Evolutionary conservation across 2,888 invertebrate genomes (phyloP).

Genomic region (Rhyacophila evoluta): DNA sequence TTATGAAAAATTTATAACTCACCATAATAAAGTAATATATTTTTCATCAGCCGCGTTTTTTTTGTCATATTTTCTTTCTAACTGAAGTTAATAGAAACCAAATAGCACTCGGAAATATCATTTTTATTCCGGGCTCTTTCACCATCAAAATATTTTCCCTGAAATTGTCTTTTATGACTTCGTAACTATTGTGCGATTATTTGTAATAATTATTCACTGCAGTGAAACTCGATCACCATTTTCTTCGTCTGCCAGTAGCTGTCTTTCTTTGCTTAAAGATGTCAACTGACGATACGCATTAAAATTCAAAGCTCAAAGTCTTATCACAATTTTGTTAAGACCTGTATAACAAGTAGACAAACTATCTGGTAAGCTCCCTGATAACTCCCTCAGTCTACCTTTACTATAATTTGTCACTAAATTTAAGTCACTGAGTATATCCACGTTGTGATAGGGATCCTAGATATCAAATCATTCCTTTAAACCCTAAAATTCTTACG

Average conservation of each 20-base stretch:
- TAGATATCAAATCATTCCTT: constrained; percentile 20
- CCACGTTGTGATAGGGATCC: not conserved
- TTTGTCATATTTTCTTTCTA: too few species aligned
- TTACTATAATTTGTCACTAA: constrained; percentile 19
- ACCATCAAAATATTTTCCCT: too few species aligned
- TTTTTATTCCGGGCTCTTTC: too few species aligned
- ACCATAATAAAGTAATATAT: too few species aligned
- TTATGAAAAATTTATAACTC: too few species aligned
- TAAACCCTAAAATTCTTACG: constrained; percentile 24
- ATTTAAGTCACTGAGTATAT: not conserved
- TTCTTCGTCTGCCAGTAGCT: not conserved
- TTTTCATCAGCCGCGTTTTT: too few species aligned
- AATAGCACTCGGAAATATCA: too few species aligned
- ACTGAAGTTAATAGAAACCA: too few species aligned
- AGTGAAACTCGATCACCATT: not conserved
- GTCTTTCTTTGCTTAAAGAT: not conserved
- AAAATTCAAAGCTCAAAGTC: not conserved
- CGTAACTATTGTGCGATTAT: too few species aligned
- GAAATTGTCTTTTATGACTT: too few species aligned
- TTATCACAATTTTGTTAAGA: not conserved
- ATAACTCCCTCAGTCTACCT: not conserved
- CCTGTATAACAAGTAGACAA: constrained; percentile 9
- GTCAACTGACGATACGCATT: not conserved
- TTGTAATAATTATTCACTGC: too few species aligned
- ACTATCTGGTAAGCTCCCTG: not conserved